Base-by-base conservation (phyloP, 2,888 invertebrate species). In the Cantharis rustica region DNA sequence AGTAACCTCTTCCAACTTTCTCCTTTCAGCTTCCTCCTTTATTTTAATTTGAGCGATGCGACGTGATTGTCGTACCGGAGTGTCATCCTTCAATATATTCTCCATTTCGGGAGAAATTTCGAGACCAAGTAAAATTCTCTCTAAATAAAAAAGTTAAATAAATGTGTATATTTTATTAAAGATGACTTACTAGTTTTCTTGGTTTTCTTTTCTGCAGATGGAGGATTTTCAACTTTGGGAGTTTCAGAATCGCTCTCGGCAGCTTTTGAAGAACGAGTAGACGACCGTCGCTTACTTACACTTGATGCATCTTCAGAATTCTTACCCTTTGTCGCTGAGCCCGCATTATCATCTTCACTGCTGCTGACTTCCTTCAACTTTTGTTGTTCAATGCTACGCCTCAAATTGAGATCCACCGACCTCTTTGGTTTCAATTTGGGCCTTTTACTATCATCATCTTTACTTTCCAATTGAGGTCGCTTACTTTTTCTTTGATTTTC, bases 41-140 rank as follows among this genome's bases (percentile, higher is more conserved):
- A 96, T 95, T 87, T 96, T 95, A 84, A 95, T 90, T 87, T 96
- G 96, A 0, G 96, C 97, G 82, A 97, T 95, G 77, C 97, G 90
- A 0, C 96, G 90, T 2, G 96, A 96, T 84, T 95, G 95, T 9
- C 97, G 89, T 4, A 92, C 91, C 15, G 90, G 79, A 10, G 81
- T 80, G 0, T 81, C 75, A 0, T 82, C 80, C 68, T 84, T 83
- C 15, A 85, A 73, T 15, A 80, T 75, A 66, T 80, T 82, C 26
- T 84, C 80, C 63, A 82, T 83, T 69, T 88, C 88, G 61, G 86
- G 86, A 31, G 88, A 88, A 31, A 91, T 88, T 79, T 90, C 90
- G 74, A 91, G 83, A 23, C 90, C 90, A 10, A 89, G 84, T n/a
- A 90, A 84, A 82, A 89, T 86, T 84, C 89, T 87, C 79, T 87